These are phyloP conservation scores for Hycleus cichorii DNA, from an alignment of 1,140 invertebrate species.

Conservation along the genomic window DNA sequence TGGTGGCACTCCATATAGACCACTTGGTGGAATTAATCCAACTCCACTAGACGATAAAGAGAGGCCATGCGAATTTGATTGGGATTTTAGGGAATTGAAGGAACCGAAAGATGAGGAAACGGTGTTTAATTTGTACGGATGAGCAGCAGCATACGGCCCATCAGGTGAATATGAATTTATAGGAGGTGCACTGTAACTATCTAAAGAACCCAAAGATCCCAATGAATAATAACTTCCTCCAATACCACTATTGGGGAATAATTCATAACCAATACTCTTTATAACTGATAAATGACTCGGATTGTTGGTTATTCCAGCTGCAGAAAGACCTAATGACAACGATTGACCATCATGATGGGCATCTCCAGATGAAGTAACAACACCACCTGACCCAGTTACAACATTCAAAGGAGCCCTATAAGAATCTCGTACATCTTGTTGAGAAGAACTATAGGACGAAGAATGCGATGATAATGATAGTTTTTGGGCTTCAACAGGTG, in stretches of 20 bases:
- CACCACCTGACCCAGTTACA: conserved; percentile 38
- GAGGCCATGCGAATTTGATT: background rate
- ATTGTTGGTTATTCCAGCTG: conserved; percentile 22
- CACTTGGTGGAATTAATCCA: conserved; percentile 48
- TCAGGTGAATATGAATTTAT: conserved; percentile 42
- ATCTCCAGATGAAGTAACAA: conserved; percentile 33
- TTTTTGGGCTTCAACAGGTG: conserved; percentile 31
- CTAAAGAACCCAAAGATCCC: conserved; percentile 19
- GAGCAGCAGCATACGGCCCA: conserved; percentile 46
- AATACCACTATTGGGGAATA: conserved; percentile 34
- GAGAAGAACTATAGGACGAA: conserved; percentile 1
- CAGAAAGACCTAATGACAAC: conserved; percentile 18
- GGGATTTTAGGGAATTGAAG: conserved; percentile 7
- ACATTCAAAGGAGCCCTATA: conserved; percentile 39
- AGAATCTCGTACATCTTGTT: conserved; percentile 34
- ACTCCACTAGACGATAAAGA: conserved; percentile 36
- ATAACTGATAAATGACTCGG: conserved; percentile 39
- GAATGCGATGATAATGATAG: background rate
- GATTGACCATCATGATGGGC: conserved; percentile 23
- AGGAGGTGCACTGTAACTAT: conserved; percentile 47
- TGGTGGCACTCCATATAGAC: conserved; percentile 48
- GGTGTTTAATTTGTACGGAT: conserved; percentile 22
- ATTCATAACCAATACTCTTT: conserved; percentile 45
- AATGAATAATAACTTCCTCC: conserved; percentile 1
- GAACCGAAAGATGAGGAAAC: conserved; percentile 16